Evolutionary conservation across 2,888 invertebrate genomes (phyloP), one percentile per base, ranked within the genome.

Genomic region (Tyria jacobaeae): DNA sequence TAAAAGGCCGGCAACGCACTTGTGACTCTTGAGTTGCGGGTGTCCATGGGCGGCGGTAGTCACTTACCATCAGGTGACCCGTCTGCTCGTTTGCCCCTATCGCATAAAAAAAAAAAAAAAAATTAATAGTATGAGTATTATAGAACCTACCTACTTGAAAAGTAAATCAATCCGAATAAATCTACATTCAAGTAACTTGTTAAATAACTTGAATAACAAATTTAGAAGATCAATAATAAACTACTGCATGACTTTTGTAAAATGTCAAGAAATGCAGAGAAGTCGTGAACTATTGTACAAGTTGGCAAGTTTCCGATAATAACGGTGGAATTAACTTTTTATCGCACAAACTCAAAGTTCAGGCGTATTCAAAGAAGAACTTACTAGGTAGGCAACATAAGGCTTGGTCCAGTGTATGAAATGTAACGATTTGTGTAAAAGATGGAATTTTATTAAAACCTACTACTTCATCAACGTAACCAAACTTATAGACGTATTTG

Each of bases 321-420:
- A 76, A 68, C 64, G 57, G 63, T 63, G 44, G 66, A 67, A 74
- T 65, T 65, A 74, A 77, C 66, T 77, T 79, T 79, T 79, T 80
- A 79, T 80, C 79, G 69, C 49, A 49, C 52, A 39, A 70, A 75
- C 68, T 68, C 31, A 37, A 67, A 76, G 72, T 78, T 78, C 66
- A 54, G 66, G 56, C 57, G 70, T 73, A 71, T 79, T 73, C 73
- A 68, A 71, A 76, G 69, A 75, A 66, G 66, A 76, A 78, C 72
- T 79, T 67, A 66, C 67, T 60, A 58, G 65, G 65, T 59, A 70
- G 59, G 44, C 62, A 49, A 58, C 56, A 63, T 58, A 49, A 49
- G 21, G 24, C 0, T 15, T 25, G 50, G 49, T 9, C 0, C 7
- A 54, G 62, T 44, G 21, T 21, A 21, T 12, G 12, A 12, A 21